Conservation (phyloP, 1,140 invertebrate genomes). For the Eurosta solidaginis region DNA sequence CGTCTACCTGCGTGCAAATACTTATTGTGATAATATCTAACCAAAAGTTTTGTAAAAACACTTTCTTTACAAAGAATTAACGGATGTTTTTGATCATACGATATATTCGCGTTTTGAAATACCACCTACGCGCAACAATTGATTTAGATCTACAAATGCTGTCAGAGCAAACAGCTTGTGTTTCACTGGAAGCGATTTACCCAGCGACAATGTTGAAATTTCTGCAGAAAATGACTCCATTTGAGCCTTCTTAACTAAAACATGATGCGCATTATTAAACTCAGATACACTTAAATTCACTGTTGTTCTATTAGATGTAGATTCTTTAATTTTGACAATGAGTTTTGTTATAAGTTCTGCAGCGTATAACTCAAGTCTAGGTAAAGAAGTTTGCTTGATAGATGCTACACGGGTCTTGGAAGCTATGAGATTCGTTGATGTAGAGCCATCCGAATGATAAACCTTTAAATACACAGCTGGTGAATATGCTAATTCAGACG, state of each 20-base stretch:
- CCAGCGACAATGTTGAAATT: background rate
- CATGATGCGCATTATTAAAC: background rate
- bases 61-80: background rate
- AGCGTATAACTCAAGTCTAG: no score
- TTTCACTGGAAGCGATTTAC: no score
- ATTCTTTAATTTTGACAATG: background rate
- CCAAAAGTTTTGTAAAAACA: background rate
- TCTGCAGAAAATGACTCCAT: background rate
- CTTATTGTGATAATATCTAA: no score
- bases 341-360: no score
- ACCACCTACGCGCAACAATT: slow-evolving; percentile 29
- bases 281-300: background rate
- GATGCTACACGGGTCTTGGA: slow-evolving; percentile 34
- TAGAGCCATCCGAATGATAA: no score
- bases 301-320: background rate
- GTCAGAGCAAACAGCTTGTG: no score
- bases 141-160: slow-evolving; percentile 19
- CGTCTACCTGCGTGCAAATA: slow-evolving; percentile 23
- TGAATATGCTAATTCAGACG: no score
- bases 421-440: no score
- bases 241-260: background rate
- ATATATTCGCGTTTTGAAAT: slow-evolving; percentile 8
- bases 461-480: no score
- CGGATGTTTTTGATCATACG: slow-evolving; percentile 11
- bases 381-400: slow-evolving; percentile 31